Base-by-base conservation (phyloP, 2,797 vertebrate genomes). In the Cottoperca gobio region DNA sequence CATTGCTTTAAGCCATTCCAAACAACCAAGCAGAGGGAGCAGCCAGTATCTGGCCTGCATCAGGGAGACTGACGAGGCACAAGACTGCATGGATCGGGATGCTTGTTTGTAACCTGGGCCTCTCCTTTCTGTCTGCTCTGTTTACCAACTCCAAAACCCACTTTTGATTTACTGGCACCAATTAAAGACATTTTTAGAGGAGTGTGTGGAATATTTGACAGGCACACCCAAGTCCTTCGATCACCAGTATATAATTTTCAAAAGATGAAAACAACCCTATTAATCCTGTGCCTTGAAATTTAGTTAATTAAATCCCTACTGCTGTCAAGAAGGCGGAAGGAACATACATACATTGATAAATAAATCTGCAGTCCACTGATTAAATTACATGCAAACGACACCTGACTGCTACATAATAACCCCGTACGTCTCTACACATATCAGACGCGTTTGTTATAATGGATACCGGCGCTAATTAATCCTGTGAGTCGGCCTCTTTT, bases 1-100 rank as follows among this genome's bases (percentile, higher is more conserved):
- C 16, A 67, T 40, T 39, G 14, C 50, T 72, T 52, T 21, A 46
- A 63, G 62, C 24, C 23, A 68, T 48, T 26, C 10, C 16, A 39
- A 57, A 72, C 14, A 62, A 50, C 19, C 13, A 21, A 73, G 64
- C 9, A 60, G 6, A 11, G 8, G 2, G 21, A 71, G 59, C 19
- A 66, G 28, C 19, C 12, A 48, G 26, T 40, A 26, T 62, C 70
- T 28, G 23, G 21, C n/a, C 35, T 50, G 21, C 50, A 60, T 70
- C 28, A 23, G 21, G 11, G 17, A 48, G 40, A 21, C 1, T 46
- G 24, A 49, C 35, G 65, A 33, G 10, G 10, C 19, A 16, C 11
- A 13, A 57, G 16, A 55, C 8, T 6, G 16, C 14, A 62, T 10
- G 5, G 39, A 49, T 69, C 24, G 28, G 37, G 46, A 65, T 52